These are phyloP conservation scores for Eupithecia pulchellata DNA, from an alignment of 2,888 invertebrate genomes.

Conservation along the genomic window DNA sequence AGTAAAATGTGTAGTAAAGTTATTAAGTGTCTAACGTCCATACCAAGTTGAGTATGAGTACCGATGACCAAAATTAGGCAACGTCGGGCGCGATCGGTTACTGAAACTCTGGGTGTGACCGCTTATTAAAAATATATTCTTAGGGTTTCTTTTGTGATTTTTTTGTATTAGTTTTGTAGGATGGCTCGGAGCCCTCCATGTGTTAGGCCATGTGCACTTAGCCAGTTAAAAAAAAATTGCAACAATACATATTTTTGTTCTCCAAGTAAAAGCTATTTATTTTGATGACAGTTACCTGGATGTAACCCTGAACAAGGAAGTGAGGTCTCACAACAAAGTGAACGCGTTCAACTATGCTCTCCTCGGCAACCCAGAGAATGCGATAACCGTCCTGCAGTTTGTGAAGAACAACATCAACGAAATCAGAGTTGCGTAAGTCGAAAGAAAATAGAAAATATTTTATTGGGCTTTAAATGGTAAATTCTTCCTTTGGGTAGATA, in stretches of 20 bases:
- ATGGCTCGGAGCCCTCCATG: no score
- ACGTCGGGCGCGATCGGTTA: no score
- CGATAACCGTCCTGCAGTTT: conserved; percentile 64
- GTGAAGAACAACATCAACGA: conserved; percentile 68
- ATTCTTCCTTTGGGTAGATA: neutral
- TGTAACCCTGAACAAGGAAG: conserved; percentile 65
- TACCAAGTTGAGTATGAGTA: no score
- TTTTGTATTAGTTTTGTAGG: no score
- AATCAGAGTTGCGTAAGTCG: conserved; percentile 72
- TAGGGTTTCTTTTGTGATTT: no score
- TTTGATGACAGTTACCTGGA: conserved; percentile 60
- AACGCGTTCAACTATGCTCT: conserved; percentile 76
- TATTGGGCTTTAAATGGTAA: neutral
- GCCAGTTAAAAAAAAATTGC: no score
- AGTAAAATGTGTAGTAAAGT: no score
- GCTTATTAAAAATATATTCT: no score
- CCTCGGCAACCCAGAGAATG: conserved; percentile 69
- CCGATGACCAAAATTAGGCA: no score
- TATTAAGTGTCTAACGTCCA: no score
- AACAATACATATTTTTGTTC: neutral
- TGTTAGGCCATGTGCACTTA: no score
- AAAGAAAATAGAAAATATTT: neutral
- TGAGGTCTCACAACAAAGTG: conserved; percentile 74
- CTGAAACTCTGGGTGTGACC: no score
- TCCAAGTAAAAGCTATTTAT: neutral